A percentile compares a stretch with the other conserved stretches of the same genome.
Evolutionary conservation across 2,797 vertebrate genomes (phyloP).

Genomic region (Lagocephalus sceleratus): DNA sequence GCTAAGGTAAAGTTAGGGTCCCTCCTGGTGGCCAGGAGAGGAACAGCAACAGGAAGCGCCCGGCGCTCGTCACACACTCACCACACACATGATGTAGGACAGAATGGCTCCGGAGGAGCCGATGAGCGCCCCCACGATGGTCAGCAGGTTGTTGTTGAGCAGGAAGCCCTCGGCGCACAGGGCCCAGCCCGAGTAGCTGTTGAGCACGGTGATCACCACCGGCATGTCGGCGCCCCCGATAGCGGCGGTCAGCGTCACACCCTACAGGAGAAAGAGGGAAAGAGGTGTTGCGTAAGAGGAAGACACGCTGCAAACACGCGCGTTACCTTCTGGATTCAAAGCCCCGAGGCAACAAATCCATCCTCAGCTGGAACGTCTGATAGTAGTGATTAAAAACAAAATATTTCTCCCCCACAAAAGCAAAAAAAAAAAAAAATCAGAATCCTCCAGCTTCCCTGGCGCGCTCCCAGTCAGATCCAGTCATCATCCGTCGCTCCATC

Average conservation of each 20-base stretch:
- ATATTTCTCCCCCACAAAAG: neutral
- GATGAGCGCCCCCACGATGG: slow-evolving; percentile 71
- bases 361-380: no score
- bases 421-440: no score
- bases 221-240: slow-evolving; percentile 84
- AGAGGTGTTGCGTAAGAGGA: neutral
- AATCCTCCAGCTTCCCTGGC: neutral
- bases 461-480: slow-evolving; percentile 34
- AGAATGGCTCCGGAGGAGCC: slow-evolving; percentile 78
- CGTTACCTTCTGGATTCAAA: no score
- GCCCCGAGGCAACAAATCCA: no score
- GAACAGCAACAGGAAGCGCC: slow-evolving; percentile 19
- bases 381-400: no score
- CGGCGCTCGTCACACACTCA: slow-evolving; percentile 36
- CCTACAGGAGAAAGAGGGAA: slow-evolving; percentile 51
- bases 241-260: slow-evolving; percentile 79
- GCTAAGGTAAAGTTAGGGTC: slow-evolving; percentile 51
- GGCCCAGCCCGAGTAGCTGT: slow-evolving; percentile 82
- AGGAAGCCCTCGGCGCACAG: slow-evolving; percentile 81
- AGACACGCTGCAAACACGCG: no score
- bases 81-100: slow-evolving; percentile 79
- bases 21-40: slow-evolving; percentile 63
- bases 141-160: slow-evolving; percentile 77
- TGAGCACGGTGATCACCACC: slow-evolving; percentile 80
- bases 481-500: slow-evolving; percentile 11